Evolutionary conservation across 2,888 invertebrate genomes (phyloP).

Genomic region (Pimpla rufipes): DNA sequence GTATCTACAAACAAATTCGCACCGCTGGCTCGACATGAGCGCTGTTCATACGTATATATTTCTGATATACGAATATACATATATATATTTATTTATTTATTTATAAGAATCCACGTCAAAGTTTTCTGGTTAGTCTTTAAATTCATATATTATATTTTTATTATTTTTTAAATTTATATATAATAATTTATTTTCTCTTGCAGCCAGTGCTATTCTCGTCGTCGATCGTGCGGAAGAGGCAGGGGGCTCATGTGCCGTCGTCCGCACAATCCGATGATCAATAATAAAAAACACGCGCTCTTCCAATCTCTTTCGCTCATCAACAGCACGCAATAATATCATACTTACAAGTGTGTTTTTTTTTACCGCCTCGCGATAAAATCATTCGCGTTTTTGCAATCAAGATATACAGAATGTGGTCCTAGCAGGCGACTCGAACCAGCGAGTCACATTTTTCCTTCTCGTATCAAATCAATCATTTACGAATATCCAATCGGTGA

Average conservation of each 20-base stretch:
- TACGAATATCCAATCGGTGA: slow-evolving; percentile 6
- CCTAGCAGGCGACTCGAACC: slow-evolving; percentile 41
- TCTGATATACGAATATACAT: slow-evolving; percentile 11
- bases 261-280: slow-evolving; percentile 68
- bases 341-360: not conserved
- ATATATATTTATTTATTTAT: too few species aligned
- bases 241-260: slow-evolving; percentile 74
- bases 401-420: slow-evolving; percentile 46
- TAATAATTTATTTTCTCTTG: slow-evolving; percentile 16
- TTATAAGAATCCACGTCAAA: slow-evolving; percentile 42
- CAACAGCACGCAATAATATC: slow-evolving; percentile 17
- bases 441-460: slow-evolving; percentile 39
- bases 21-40: slow-evolving; percentile 14
- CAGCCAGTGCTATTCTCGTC: slow-evolving; percentile 46
- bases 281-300: slow-evolving; percentile 35
- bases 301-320: slow-evolving; percentile 5
- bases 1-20: slow-evolving; percentile 23
- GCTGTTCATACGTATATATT: not conserved
- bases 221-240: slow-evolving; percentile 69
- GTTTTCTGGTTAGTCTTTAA: slow-evolving; percentile 32
- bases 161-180: not conserved
- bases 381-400: slow-evolving; percentile 19
- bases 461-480: not conserved
- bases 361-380: not conserved
- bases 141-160: slow-evolving; percentile 25